These are phyloP conservation scores for Euura lappo DNA, from an alignment of 1,140 invertebrate species.

Conservation along the genomic window DNA sequence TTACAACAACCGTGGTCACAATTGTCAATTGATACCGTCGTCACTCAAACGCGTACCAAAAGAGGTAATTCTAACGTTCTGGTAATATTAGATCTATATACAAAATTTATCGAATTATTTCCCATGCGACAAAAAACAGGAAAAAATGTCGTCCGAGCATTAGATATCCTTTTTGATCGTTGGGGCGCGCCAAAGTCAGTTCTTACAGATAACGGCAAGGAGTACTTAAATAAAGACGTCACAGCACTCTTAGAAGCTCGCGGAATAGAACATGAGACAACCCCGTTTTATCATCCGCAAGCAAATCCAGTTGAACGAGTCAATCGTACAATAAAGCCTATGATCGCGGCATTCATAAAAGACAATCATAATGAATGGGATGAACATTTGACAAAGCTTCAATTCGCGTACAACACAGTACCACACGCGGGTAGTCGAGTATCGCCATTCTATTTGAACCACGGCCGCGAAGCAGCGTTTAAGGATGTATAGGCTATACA, in stretches of 20 bases:
- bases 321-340: slow-evolving; percentile 13
- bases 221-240: slow-evolving; percentile 27
- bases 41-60: slow-evolving; percentile 15
- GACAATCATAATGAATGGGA: slow-evolving; percentile 18
- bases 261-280: slow-evolving; percentile 1
- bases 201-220: slow-evolving; percentile 19
- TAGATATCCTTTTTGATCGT: slow-evolving; percentile 21
- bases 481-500: too few species aligned
- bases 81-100: slow-evolving; percentile 25
- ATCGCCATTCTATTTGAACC: slow-evolving; percentile 15
- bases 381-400: slow-evolving; percentile 16
- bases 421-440: slow-evolving; percentile 18
- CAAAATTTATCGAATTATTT: slow-evolving; percentile 20
- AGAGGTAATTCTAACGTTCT: slow-evolving; percentile 20
- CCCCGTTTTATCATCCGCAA: background rate
- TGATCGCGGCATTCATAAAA: slow-evolving; percentile 16
- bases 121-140: slow-evolving; percentile 14
- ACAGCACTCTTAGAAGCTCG: slow-evolving; percentile 11
- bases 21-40: slow-evolving; percentile 20
- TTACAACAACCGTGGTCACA: slow-evolving; percentile 8
- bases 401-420: slow-evolving; percentile 19
- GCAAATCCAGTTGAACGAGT: slow-evolving; percentile 8
- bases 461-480: slow-evolving; percentile 17
- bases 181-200: slow-evolving; percentile 19
- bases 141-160: slow-evolving; percentile 11